Percentiles rank a stretch among this genome's conserved stretches.
phyloP scores from a whole-genome alignment of 2,888 invertebrate genomes.

The Heliothis peltigera region DNA sequence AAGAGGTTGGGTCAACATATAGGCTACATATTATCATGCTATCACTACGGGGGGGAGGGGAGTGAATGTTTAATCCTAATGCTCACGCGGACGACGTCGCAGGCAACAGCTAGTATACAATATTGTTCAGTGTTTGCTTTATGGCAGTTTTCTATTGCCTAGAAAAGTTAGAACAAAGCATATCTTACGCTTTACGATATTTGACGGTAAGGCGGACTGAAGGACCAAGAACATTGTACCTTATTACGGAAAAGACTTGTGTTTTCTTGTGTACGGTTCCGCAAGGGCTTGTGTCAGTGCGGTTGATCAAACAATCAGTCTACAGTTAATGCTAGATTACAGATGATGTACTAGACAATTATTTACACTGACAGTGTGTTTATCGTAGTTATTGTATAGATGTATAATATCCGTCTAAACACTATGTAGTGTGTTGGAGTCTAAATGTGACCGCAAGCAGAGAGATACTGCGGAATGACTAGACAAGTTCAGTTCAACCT shows the following conservation, averaged over 20 bases:
- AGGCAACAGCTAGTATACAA: too few relatives aligned
- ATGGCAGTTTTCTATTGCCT: not conserved
- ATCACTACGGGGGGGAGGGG: too few relatives aligned
- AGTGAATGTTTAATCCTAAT: too few relatives aligned
- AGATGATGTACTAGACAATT: not conserved
- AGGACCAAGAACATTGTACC: not conserved
- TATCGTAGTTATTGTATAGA: not conserved
- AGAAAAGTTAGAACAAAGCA: not conserved
- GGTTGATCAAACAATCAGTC: slow-evolving; percentile 1
- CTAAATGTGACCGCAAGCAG: slow-evolving; percentile 21
- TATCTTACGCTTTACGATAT: too few relatives aligned
- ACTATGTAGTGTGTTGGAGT: slow-evolving; percentile 17
- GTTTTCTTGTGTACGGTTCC: too few relatives aligned
- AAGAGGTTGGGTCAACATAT: too few relatives aligned
- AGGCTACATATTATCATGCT: too few relatives aligned
- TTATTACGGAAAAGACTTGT: not conserved
- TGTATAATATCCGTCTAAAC: not conserved
- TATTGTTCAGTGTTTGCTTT: slow-evolving; percentile 27
- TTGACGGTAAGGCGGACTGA: not conserved
- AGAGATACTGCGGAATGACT: not conserved
- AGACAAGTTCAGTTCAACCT: too few relatives aligned
- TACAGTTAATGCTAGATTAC: not conserved
- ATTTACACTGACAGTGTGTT: slow-evolving; percentile 1
- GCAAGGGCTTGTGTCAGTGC: too few relatives aligned
- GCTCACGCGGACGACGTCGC: too few relatives aligned